Percentiles rank a stretch among this genome's conserved stretches.
These are phyloP conservation scores for Lordiphosa stackelbergi DNA, from an alignment of 1,140 invertebrate genomes.

Conservation along the genomic window DNA sequence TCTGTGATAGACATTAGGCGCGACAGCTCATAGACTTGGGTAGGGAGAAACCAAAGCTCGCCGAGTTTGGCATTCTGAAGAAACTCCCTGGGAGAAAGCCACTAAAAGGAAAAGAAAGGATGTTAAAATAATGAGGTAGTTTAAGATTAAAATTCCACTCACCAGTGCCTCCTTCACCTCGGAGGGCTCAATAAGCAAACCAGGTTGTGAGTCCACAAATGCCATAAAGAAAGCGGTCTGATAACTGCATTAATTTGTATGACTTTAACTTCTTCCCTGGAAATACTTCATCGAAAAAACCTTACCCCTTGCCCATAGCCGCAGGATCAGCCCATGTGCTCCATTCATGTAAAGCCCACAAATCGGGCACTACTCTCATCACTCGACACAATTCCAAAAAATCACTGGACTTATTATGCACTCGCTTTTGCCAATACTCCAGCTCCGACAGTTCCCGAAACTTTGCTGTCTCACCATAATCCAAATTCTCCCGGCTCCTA, in stretches of 20 bases:
- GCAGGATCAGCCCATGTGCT: conserved; percentile 90
- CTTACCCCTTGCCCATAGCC: conserved; percentile 67
- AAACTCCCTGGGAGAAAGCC: conserved; percentile 77
- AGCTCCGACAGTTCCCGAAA: conserved; percentile 34
- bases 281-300: neutral
- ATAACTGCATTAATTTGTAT: conserved; percentile 77
- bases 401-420: conserved; percentile 84
- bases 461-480: conserved; percentile 5
- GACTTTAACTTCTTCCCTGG: neutral
- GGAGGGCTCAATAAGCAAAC: conserved; percentile 79
- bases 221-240: conserved; percentile 88
- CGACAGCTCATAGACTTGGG: conserved; percentile 80
- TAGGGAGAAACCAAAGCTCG: conserved; percentile 77
- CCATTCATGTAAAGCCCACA: conserved; percentile 92
- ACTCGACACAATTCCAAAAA: conserved; percentile 86
- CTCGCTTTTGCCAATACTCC: conserved; percentile 53
- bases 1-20: conserved; percentile 57
- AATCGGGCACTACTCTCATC: conserved; percentile 86
- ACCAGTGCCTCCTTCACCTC: conserved; percentile 86
- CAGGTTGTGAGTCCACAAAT: conserved; percentile 80
- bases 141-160: conserved; percentile 31
- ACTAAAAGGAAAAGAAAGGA: conserved; percentile 71
- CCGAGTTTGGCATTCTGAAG: conserved; percentile 46
- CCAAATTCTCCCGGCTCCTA: conserved; percentile 64
- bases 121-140: conserved; percentile 77